Evolutionary conservation across 2,113 vertebrate species (phyloP).

Genomic region (Australoheros scitulus): DNA sequence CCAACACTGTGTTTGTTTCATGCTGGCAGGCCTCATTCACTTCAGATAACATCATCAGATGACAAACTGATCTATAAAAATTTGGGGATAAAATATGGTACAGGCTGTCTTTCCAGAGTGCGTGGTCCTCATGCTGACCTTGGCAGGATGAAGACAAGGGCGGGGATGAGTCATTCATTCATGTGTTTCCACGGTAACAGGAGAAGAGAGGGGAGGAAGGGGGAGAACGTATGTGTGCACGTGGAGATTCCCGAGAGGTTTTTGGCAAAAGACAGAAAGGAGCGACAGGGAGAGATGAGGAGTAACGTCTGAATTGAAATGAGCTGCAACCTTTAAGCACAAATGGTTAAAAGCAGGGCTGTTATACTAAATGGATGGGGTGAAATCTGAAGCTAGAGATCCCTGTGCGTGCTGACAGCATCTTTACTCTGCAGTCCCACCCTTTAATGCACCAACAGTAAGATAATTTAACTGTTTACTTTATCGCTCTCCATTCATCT

Average conservation of each 20-base stretch:
- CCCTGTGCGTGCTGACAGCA: background rate
- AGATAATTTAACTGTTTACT: background rate
- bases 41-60: background rate
- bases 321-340: too few relatives aligned
- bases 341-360: background rate
- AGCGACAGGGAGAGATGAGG: background rate
- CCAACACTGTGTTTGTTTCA: background rate
- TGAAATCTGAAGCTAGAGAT: background rate
- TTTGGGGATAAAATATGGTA: background rate
- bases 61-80: background rate
- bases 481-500: background rate
- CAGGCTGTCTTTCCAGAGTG: background rate
- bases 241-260: slow-evolving; percentile 8
- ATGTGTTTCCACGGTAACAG: slow-evolving; percentile 66
- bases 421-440: background rate
- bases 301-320: background rate
- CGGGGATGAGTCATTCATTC: slow-evolving; percentile 43
- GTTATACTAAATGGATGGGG: background rate
- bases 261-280: background rate
- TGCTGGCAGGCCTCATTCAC: background rate
- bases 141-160: slow-evolving; percentile 15
- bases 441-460: background rate
- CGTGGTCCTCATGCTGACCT: slow-evolving; percentile 47
- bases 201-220: slow-evolving; percentile 2
- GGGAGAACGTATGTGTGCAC: background rate